Evolutionary conservation across 2,113 vertebrate species (phyloP).

Genomic region (Psittacara wagleri): DNA sequence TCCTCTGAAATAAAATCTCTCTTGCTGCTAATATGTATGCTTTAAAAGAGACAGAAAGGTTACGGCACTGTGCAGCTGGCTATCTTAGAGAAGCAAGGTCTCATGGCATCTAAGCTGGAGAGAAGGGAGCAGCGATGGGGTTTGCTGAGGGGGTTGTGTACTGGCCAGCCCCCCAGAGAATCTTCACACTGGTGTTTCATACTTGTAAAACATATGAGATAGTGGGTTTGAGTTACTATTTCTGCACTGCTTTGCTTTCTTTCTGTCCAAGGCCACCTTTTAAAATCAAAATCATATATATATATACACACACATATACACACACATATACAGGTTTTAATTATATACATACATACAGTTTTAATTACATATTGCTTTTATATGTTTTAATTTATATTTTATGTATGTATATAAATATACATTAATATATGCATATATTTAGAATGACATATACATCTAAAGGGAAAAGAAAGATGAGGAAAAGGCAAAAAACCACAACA

Average conservation of each 20-base stretch:
- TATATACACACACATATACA: background rate
- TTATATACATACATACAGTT: background rate
- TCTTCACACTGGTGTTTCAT: background rate
- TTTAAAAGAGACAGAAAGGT: background rate
- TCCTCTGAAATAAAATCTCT: background rate
- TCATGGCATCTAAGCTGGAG: background rate
- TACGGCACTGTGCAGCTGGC: background rate
- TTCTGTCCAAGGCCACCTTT: background rate
- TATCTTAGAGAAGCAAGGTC: background rate
- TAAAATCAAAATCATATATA: background rate
- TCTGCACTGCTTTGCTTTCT: background rate
- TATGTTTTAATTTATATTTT: background rate
- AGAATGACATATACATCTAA: background rate
- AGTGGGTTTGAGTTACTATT: background rate
- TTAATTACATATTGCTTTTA: background rate
- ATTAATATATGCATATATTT: background rate
- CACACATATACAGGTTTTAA: background rate
- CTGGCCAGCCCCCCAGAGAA: background rate
- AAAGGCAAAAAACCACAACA: background rate
- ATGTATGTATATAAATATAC: background rate
- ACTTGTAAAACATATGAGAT: background rate
- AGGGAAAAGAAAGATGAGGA: background rate
- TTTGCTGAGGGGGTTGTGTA: background rate
- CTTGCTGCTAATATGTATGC: background rate
- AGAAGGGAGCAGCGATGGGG: background rate